Evolutionary conservation across 2,888 invertebrate genomes (phyloP).

Genomic region (Synanthedon andrenaeformis): DNA sequence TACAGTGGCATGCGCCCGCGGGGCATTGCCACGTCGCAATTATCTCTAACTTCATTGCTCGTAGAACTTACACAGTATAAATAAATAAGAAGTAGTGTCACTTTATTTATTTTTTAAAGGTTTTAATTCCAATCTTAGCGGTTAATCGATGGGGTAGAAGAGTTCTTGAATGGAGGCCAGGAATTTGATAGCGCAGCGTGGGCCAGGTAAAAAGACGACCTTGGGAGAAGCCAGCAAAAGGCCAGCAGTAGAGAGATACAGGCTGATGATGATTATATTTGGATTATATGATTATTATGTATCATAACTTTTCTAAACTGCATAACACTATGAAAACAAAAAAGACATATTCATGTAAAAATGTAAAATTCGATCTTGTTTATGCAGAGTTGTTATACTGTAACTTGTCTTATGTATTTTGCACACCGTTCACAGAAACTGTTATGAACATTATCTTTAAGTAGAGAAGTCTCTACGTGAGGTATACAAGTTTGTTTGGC

Average conservation of each 20-base stretch:
- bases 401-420: neutral
- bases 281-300: too few species aligned
- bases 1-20: conserved; percentile 36
- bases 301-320: too few species aligned
- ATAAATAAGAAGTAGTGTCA: too few species aligned
- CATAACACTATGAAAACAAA: too few species aligned
- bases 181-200: too few species aligned
- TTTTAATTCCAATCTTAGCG: too few species aligned
- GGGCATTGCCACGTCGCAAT: conserved; percentile 52
- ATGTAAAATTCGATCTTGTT: neutral
- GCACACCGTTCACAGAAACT: conserved; percentile 41
- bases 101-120: too few species aligned
- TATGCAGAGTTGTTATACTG: neutral
- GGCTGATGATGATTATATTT: neutral
- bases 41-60: conserved; percentile 57
- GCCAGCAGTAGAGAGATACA: neutral
- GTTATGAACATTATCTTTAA: conserved; percentile 38
- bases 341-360: too few species aligned
- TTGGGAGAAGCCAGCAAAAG: too few species aligned
- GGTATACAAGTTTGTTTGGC: conserved; percentile 24
- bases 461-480: conserved; percentile 18
- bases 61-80: conserved; percentile 9
- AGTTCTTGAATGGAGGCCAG: too few species aligned
- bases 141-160: too few species aligned
- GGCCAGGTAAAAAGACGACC: too few species aligned